Conservation (phyloP, 2,797 vertebrate genomes). For the Chlorospingus flavigularis region DNA sequence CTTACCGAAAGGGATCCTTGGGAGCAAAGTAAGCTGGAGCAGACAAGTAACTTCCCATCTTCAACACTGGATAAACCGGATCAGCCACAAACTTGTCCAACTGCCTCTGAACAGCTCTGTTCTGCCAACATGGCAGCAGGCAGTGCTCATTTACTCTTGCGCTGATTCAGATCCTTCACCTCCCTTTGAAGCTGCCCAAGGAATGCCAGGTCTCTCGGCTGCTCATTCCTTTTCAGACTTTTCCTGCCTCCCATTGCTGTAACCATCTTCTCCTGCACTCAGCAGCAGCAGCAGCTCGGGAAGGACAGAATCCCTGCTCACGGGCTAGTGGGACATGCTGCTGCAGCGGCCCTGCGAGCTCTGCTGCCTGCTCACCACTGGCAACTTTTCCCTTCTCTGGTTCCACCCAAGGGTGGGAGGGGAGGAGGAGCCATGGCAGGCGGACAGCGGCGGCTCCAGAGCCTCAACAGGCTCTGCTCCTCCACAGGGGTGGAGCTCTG, state of each 20-base stretch:
- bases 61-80: constrained; percentile 67
- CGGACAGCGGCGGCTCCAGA: constrained; percentile 53
- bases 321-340: constrained; percentile 30
- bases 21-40: constrained; percentile 73
- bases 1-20: constrained; percentile 78
- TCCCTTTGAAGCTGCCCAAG: constrained; percentile 61
- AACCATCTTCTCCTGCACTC: neutral
- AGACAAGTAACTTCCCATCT: constrained; percentile 81
- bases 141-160: constrained; percentile 52
- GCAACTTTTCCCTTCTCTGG: constrained; percentile 62
- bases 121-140: constrained; percentile 72
- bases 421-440: constrained; percentile 72
- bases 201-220: constrained; percentile 52
- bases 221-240: constrained; percentile 16
- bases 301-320: neutral
- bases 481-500: constrained; percentile 60
- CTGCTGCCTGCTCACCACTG: constrained; percentile 27
- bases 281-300: neutral
- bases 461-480: constrained; percentile 52
- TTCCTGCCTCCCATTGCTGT: constrained; percentile 50
- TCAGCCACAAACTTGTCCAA: constrained; percentile 69
- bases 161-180: constrained; percentile 61
- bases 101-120: constrained; percentile 63
- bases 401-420: constrained; percentile 73
- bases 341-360: neutral